Evolutionary conservation across 2,113 vertebrate genomes (phyloP), one percentile per base, ranked within the genome.

Genomic region (Lota lota): DNA sequence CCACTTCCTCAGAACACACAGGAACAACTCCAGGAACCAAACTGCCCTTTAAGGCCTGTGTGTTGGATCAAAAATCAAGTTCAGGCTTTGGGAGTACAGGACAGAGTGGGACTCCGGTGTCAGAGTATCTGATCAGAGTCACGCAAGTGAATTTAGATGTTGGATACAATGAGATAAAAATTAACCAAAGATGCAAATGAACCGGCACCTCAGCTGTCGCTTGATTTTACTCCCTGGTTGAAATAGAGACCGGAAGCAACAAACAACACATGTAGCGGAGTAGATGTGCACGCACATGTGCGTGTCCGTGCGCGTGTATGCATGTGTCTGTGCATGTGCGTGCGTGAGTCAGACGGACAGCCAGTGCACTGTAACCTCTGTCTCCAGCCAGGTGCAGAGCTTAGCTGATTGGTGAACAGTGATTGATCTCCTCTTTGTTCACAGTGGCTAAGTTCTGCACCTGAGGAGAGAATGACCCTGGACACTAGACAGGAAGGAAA

Each of bases 401-500:
- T 99, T 99, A 99, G 96, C 97, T 98, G 96, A 99, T 96, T 98
- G 95, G 97, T 98, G 97, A 99, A 98, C 97, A 99, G 97, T 99
- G 95, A 97, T 94, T 98, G 92, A 93, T 94, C 92, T 87, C 94
- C 94, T 94, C 96, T 95, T 97, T 99, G 97, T 99, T 99, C 97
- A 99, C 97, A 99, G 97, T 99, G 97, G 97, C 97, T 99, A 99
- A 99, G 97, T 99, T 99, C 97, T 99, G 96, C 96, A 96, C 94
- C 95, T 98, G 94, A 95, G 92, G 94, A 96, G 96, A 96, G 94
- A 92, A 78, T 88, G 83, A 88, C 85, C 73, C 61, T 73, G 73
- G 78, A 82, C 79, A 63, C 90, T 8, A 47, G 40, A 82, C 88
- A 94, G 40, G 40, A 14, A 14, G 40, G 40, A 7, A 33, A 4